A percentile compares a stretch with the other conserved stretches of the same genome.
phyloP scores from a whole-genome alignment of 2,113 vertebrate species.

The Phaethon lepturus region DNA sequence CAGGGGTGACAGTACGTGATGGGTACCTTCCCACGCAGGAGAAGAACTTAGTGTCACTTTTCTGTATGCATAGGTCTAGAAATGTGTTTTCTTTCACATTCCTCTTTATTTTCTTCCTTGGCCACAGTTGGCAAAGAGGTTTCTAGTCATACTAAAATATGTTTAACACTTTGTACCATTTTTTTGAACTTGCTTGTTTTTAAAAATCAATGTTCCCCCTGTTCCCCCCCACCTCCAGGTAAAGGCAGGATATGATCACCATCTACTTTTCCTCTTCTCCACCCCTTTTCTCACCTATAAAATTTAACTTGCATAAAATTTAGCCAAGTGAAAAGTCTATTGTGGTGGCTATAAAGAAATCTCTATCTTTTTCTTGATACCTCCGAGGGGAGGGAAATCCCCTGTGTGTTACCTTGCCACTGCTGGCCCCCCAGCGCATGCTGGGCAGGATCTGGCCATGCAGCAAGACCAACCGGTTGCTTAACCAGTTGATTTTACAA shows the following conservation, averaged over 20 bases:
- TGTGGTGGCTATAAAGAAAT: not conserved
- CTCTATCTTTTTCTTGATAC: not conserved
- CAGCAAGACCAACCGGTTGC: not conserved
- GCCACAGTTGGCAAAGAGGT: not conserved
- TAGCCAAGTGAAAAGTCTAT: not conserved
- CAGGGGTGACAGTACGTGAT: rapidly evolving
- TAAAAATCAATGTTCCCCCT: not conserved
- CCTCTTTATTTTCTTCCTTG: not conserved
- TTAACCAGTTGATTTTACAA: not conserved
- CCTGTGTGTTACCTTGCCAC: not conserved
- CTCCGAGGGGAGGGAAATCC: not conserved
- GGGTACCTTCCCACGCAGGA: not conserved
- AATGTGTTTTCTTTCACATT: not conserved
- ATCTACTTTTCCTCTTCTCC: not conserved
- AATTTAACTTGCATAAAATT: not conserved
- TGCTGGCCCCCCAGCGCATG: not conserved
- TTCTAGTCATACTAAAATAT: not conserved
- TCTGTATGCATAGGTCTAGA: not conserved
- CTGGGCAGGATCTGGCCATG: not conserved
- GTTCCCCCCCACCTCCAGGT: not conserved
- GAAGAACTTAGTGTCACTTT: too few species aligned
- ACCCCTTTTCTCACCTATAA: not conserved
- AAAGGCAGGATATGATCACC: not conserved
- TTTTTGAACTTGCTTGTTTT: not conserved
- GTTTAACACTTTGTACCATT: not conserved